Percentiles rank a stretch among this genome's conserved stretches.
These are phyloP conservation scores for Eremobia ochroleuca DNA, from an alignment of 2,888 invertebrate genomes.

Conservation along the genomic window DNA sequence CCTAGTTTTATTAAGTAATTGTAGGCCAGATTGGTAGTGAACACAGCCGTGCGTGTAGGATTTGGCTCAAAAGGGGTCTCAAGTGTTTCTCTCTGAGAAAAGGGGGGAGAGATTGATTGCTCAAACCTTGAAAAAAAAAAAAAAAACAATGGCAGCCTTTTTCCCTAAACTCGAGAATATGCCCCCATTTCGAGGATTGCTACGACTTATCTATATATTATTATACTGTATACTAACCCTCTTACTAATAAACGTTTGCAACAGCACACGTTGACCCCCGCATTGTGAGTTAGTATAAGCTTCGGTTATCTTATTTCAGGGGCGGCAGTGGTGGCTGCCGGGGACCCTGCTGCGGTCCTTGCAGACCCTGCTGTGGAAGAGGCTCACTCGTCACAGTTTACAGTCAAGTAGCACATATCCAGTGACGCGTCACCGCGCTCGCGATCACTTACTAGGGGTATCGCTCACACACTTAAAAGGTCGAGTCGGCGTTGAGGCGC, in stretches of 20 bases:
- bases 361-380: conserved; percentile 74
- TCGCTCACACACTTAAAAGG: neutral
- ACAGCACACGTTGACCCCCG: too few species aligned
- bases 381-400: conserved; percentile 89
- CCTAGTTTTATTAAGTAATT: neutral
- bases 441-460: conserved; percentile 55
- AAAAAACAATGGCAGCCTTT: too few species aligned
- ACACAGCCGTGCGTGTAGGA: too few species aligned
- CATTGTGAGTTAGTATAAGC: neutral
- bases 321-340: conserved; percentile 74
- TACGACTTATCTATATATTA: too few species aligned
- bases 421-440: conserved; percentile 77
- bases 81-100: too few species aligned
- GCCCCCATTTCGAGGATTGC: too few species aligned
- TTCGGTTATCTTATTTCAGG: conserved; percentile 66
- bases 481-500: conserved; percentile 1
- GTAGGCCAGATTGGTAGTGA: neutral
- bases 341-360: conserved; percentile 67
- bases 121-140: too few species aligned
- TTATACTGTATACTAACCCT: too few species aligned
- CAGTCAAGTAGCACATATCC: conserved; percentile 91
- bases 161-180: too few species aligned
- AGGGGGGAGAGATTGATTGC: too few species aligned
- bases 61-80: too few species aligned
- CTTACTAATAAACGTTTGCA: too few species aligned